Percentiles rank a stretch among this genome's conserved stretches.
These are phyloP conservation scores for Anarrhichthys ocellatus DNA, from an alignment of 2,113 vertebrate genomes.

Conservation along the genomic window DNA sequence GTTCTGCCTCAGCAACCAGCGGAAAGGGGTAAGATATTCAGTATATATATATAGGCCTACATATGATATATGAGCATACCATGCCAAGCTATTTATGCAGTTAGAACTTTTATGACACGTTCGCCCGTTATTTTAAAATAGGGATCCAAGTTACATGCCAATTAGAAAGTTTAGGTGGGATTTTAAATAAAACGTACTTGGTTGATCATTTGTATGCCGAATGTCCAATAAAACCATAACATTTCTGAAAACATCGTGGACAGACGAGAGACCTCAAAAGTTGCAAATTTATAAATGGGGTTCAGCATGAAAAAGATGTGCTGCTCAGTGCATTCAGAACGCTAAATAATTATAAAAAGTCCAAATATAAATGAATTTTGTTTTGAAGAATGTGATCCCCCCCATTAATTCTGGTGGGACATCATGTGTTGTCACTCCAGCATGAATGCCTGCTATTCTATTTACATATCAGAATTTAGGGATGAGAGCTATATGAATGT, in stretches of 20 bases:
- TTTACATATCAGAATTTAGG: neutral
- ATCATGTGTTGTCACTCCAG: neutral
- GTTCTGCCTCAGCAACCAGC: slow-evolving; percentile 94
- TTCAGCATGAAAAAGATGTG: neutral
- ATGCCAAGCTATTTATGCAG: neutral
- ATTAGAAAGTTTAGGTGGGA: neutral
- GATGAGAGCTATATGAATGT: neutral
- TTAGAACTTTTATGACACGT: neutral
- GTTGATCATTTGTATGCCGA: neutral
- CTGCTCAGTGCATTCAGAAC: neutral
- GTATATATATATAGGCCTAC: neutral
- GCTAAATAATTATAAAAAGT: neutral
- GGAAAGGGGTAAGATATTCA: slow-evolving; percentile 86
- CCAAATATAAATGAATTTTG: neutral
- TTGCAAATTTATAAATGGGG: neutral
- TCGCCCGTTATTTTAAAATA: too few relatives aligned
- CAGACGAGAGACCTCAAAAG: neutral
- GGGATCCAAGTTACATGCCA: neutral
- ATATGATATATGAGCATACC: neutral
- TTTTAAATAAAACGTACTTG: neutral
- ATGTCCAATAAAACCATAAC: neutral
- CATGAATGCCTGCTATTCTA: neutral
- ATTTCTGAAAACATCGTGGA: neutral
- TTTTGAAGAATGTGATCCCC: neutral
- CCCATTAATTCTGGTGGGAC: neutral